Evolutionary conservation across 2,113 vertebrate genomes (phyloP), one percentile per base, ranked within the genome.

Genomic region (Columba janthina): DNA sequence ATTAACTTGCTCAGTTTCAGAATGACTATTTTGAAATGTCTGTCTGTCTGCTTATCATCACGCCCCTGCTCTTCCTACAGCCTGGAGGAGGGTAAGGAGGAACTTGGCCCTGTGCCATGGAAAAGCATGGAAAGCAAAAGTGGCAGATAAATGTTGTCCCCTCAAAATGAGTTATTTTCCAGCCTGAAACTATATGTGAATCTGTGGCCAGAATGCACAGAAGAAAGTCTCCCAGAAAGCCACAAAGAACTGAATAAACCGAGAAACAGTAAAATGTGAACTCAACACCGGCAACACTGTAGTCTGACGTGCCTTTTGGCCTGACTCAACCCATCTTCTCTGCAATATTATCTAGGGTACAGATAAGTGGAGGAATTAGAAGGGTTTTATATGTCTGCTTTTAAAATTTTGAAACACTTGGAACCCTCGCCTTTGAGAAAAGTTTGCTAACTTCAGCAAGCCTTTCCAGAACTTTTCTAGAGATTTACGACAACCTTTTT

Each of bases 11-110:
- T 54, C 21, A 16, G 2, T 72, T 90, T 88, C 56, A 84, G 66
- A 84, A 72, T 31, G 3, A 57, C 21, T 85, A 1, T 57, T 88
- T 76, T 89, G 79, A 88, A 85, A 70, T 54, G 6, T 54, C 31
- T 88, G 10, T 74, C 40, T 22, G 15, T 88, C 50, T 89, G 50
- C 25, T 79, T 76, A 40, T 73, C 46, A 85, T 64, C 54, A 66
- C 0, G 0, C 36, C 10, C 26, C n/a, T 69, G 24, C 13, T 89
- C 54, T 61, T 77, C 28, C n/a, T 44, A 38, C 40, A 73, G 12
- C 19, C 25, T 70, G 81, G 54, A 62, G 28, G 25, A 85, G 28
- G 12, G 36, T 46, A 58, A 46, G 40, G 70, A 69, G 66, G 31
- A 67, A 26, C 34, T 70, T 66, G 46, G 11, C 12, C 42, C 24